A percentile compares a stretch with the other conserved stretches of the same genome.
These are phyloP conservation scores for Arenicola marina DNA, from an alignment of 2,888 invertebrate genomes.

Conservation along the genomic window DNA sequence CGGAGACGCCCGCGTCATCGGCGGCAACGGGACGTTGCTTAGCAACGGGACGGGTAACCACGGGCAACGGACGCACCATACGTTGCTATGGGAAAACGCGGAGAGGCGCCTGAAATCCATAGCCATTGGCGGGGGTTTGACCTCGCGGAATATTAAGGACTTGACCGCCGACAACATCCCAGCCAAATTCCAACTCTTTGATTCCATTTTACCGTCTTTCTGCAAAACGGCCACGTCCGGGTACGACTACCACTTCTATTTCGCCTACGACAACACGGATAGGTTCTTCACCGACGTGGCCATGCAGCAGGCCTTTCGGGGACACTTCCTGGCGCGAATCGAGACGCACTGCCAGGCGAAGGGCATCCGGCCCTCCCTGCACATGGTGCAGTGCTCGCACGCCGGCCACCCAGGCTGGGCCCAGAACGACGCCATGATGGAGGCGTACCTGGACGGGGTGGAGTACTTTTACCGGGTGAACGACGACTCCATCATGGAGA, in stretches of 20 bases:
- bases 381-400: slow-evolving; percentile 30
- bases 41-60: too few species aligned
- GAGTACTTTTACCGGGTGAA: slow-evolving; percentile 35
- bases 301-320: slow-evolving; percentile 6
- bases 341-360: slow-evolving; percentile 7
- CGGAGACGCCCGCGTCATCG: too few species aligned
- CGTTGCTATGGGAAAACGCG: too few species aligned
- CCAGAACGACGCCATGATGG: slow-evolving; percentile 39
- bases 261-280: slow-evolving; percentile 30
- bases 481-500: slow-evolving; percentile 25
- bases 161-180: too few species aligned
- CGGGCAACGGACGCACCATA: too few species aligned
- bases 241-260: slow-evolving; percentile 31
- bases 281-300: slow-evolving; percentile 10
- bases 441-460: slow-evolving; percentile 30
- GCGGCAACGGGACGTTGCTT: too few species aligned
- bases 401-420: slow-evolving; percentile 35
- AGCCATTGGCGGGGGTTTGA: slow-evolving; percentile 24
- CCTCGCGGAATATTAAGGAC: too few species aligned
- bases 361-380: slow-evolving; percentile 6
- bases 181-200: slow-evolving; percentile 12
- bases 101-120: too few species aligned
- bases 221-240: slow-evolving; percentile 24
- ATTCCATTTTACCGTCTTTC: slow-evolving; percentile 20
- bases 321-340: slow-evolving; percentile 6